Base-by-base conservation (phyloP, 2,797 vertebrate genomes). In the Xenopus petersii region DNA sequence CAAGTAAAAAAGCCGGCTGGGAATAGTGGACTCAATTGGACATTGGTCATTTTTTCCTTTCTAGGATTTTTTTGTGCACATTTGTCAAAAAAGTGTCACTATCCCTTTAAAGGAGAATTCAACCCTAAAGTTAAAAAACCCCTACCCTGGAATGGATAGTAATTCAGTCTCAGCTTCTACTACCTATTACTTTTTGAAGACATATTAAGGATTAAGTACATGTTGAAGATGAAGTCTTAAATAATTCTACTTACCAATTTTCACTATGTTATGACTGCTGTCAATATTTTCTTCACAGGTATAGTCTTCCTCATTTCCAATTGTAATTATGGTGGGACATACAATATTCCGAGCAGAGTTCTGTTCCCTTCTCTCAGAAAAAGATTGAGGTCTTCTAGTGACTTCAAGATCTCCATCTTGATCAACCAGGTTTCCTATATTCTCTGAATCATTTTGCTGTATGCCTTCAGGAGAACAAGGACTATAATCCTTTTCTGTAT, bases 331-430 rank as follows among this genome's bases (percentile, higher is more conserved):
- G 54, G 90, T 77, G 33, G 96, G 96, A 76, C 84, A 91, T n/a
- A 93, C 88, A 69, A 86, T 81, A 47, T 92, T 84, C 72, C 94
- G 88, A 9, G 36, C 64, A 16, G 79, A 71, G 66, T 73, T 30
- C 0, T 73, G 64, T 0, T 26, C 72, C 13, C 72, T 80, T 0
- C 48, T 12, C 47, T 82, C 79, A 33, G 80, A 71, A n/a, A 64
- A 21, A 62, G 76, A 77, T 64, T 0, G 83, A 1, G 91, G 91
- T 85, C 91, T 91, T 67, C 91, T 91, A 46, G 80, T 62, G 46
- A 98, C 87, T 0, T 95, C 91, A 49, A 98, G 81, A 75, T 99
- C 97, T 64, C 97, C 97, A 0, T 99, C 96, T 51, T 93, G 90
- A 11, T 98, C 97, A 67, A 94, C 79, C 10, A 82, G 68, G 26